A percentile compares a stretch with the other conserved stretches of the same genome.
Evolutionary conservation across 2,797 vertebrate species (phyloP).

Genomic region (Acipenser oxyrinchus): DNA sequence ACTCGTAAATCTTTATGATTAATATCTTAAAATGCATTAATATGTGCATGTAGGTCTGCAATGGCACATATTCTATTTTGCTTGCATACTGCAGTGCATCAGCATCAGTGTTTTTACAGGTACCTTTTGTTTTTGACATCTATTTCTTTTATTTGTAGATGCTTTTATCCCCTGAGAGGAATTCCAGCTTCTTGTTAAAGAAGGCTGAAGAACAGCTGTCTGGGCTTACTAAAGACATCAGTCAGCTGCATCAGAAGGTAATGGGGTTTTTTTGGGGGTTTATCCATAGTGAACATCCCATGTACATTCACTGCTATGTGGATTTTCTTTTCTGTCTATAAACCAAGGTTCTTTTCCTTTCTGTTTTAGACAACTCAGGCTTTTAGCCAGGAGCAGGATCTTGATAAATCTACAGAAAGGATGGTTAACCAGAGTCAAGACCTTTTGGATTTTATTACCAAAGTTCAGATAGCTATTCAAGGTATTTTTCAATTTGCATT

Average conservation of each 20-base stretch:
- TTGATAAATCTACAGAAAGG: slow-evolving; percentile 41
- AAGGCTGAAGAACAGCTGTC: slow-evolving; percentile 40
- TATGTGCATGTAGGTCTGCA: no score
- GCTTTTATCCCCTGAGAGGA: slow-evolving; percentile 32
- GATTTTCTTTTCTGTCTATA: no score
- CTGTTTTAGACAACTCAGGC: slow-evolving; percentile 49
- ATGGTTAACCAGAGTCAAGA: slow-evolving; percentile 49
- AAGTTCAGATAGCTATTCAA: slow-evolving; percentile 51
- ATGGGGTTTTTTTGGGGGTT: background rate
- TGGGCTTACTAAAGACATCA: slow-evolving; percentile 45
- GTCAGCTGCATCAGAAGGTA: slow-evolving; percentile 60
- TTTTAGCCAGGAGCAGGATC: slow-evolving; percentile 36
- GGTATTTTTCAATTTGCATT: slow-evolving; percentile 47
- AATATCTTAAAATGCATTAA: background rate
- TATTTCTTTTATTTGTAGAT: slow-evolving; percentile 19
- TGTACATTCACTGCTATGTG: no score
- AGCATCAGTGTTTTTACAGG: no score
- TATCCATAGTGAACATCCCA: no score
- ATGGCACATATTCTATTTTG: no score
- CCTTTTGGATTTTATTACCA: slow-evolving; percentile 50
- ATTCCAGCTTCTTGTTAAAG: slow-evolving; percentile 30
- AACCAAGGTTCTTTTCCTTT: no score
- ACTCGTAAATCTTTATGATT: background rate
- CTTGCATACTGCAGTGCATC: no score
- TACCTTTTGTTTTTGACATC: no score